Percentiles rank a stretch among this genome's conserved stretches.
Conservation (phyloP, 2,888 invertebrate species). For the Ypsolopha scabrella region DNA sequence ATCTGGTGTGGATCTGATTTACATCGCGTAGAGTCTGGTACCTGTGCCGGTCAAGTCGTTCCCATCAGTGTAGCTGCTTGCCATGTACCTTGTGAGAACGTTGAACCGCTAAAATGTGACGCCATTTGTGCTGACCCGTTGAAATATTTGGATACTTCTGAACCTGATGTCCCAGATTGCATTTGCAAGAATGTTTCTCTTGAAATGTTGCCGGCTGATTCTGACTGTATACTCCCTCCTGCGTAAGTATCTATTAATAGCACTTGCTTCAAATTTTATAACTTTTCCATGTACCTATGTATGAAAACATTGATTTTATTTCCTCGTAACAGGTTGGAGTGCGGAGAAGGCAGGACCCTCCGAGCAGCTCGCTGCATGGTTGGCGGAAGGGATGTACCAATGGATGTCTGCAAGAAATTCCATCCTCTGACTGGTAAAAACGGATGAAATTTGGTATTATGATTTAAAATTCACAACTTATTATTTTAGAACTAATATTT, state of each 20-base stretch:
- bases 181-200: constrained; percentile 50
- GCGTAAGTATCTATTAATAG: constrained; percentile 27
- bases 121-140: constrained; percentile 44
- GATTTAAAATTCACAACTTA: too few species aligned
- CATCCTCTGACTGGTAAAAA: constrained; percentile 49
- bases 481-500: too few species aligned
- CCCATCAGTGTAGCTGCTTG: constrained; percentile 45
- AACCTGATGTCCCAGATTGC: constrained; percentile 50
- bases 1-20: constrained; percentile 56
- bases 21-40: constrained; percentile 50
- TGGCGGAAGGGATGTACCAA: constrained; percentile 45
- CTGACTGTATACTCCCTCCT: constrained; percentile 52
- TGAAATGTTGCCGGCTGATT: constrained; percentile 50
- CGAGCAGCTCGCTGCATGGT: constrained; percentile 54
- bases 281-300: not conserved
- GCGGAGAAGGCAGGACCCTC: constrained; percentile 50
- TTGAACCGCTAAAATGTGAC: constrained; percentile 31
- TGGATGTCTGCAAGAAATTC: constrained; percentile 59
- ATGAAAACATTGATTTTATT: not conserved
- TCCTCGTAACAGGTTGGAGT: constrained; percentile 34
- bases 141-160: constrained; percentile 49
- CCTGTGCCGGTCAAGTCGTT: constrained; percentile 50
- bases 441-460: not conserved
- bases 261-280: too few species aligned
- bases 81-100: constrained; percentile 34